A percentile compares a stretch with the other conserved stretches of the same genome.
Conservation (phyloP, 2,113 vertebrate genomes). For the Pseudopipra pipra region DNA sequence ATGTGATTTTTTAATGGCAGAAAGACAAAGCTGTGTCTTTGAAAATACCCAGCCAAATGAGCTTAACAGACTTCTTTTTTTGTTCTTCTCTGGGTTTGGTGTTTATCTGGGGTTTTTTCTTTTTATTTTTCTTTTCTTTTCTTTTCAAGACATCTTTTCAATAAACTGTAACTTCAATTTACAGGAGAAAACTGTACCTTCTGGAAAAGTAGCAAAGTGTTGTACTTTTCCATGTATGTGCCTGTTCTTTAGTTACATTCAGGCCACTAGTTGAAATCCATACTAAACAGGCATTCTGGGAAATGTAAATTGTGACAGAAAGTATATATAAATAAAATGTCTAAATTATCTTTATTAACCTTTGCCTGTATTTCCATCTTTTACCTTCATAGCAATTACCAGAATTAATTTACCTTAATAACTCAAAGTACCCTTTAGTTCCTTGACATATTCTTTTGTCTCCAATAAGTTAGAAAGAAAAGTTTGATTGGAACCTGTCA, state of each 20-base stretch:
- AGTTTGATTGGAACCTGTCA: slow-evolving; percentile 46
- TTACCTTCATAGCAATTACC: slow-evolving; percentile 10
- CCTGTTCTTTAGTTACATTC: neutral
- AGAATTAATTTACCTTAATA: slow-evolving; percentile 48
- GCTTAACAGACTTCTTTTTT: neutral
- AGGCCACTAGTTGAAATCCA: neutral
- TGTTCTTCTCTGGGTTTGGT: neutral
- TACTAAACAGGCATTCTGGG: neutral
- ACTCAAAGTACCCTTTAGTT: slow-evolving; percentile 19
- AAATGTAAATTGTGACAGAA: neutral
- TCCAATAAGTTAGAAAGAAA: slow-evolving; percentile 23
- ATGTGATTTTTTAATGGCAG: neutral
- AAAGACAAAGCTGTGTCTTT: neutral
- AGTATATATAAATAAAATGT: neutral
- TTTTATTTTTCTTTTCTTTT: neutral
- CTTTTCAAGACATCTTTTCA: neutral
- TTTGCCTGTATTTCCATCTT: slow-evolving; percentile 20
- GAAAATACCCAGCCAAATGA: neutral
- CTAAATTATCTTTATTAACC: slow-evolving; percentile 29
- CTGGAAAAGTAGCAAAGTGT: neutral
- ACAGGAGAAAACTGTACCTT: neutral
- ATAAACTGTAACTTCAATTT: neutral
- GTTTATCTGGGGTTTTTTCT: neutral
- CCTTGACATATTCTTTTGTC: slow-evolving; percentile 27
- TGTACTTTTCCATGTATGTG: neutral